A percentile compares a stretch with the other conserved stretches of the same genome.
Evolutionary conservation across 2,113 vertebrate species (phyloP).

Genomic region (Strigops habroptila): DNA sequence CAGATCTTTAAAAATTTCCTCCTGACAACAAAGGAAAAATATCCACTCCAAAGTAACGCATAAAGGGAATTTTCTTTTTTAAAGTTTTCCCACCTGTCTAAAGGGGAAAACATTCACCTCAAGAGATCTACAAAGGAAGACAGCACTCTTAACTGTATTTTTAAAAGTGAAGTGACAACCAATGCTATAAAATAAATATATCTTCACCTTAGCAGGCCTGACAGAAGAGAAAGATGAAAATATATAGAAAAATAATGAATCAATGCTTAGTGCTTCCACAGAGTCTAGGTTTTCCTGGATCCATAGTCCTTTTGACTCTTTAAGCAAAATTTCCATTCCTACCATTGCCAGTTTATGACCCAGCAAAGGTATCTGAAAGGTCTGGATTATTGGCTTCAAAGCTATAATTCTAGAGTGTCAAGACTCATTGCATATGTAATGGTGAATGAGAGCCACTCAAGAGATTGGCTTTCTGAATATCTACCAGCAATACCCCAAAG

Average conservation of each 20-base stretch:
- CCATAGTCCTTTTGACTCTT: background rate
- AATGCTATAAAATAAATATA: background rate
- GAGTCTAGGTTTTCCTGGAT: background rate
- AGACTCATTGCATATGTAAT: background rate
- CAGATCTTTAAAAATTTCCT: constrained; percentile 52
- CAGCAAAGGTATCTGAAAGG: background rate
- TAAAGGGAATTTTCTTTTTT: background rate
- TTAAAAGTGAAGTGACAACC: background rate
- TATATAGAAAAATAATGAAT: background rate
- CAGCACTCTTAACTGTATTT: background rate
- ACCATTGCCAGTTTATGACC: background rate
- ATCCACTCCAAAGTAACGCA: constrained; percentile 7
- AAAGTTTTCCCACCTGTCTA: background rate
- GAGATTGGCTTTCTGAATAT: background rate
- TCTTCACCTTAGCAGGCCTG: background rate
- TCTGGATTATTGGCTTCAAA: background rate
- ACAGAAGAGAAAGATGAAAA: background rate
- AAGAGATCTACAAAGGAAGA: background rate
- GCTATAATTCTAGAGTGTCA: background rate
- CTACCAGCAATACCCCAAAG: background rate
- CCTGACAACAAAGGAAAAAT: constrained; percentile 31
- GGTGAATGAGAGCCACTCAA: background rate
- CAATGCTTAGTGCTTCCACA: background rate
- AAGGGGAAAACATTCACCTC: background rate
- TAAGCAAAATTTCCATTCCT: background rate